Evolutionary conservation across 2,888 invertebrate genomes (phyloP).

Genomic region (Sylvicola fuscatus): DNA sequence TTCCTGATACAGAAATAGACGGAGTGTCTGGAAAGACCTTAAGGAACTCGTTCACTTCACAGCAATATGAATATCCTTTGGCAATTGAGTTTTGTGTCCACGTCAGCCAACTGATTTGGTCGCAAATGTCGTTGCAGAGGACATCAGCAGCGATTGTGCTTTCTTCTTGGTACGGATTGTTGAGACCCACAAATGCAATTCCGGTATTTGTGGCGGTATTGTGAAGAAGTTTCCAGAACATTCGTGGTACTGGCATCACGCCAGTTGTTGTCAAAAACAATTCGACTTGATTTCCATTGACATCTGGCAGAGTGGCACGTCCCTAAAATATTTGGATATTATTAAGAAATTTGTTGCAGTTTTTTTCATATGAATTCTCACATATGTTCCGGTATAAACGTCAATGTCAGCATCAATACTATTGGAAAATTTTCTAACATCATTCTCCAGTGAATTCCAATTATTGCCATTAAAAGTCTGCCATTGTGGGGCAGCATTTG

Average conservation of each 20-base stretch:
- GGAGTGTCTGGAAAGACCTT: conserved; percentile 4
- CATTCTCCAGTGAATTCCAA: conserved; percentile 19
- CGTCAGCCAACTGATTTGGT: conserved; percentile 14
- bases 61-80: conserved; percentile 20
- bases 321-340: conserved; percentile 9
- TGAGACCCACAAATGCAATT: conserved; percentile 23
- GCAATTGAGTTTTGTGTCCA: conserved; percentile 11
- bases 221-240: conserved; percentile 26
- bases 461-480: conserved; percentile 25
- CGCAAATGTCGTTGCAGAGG: conserved; percentile 15
- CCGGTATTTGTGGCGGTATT: conserved; percentile 16
- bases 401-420: conserved; percentile 9
- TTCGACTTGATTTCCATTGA: conserved; percentile 10
- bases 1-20: no score
- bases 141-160: conserved; percentile 9
- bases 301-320: conserved; percentile 17
- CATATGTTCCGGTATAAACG: conserved; percentile 21
- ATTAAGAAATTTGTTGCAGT: no score
- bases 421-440: conserved; percentile 13
- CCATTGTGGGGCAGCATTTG: conserved; percentile 35
- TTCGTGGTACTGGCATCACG: conserved; percentile 17
- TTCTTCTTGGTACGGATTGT: conserved; percentile 19
- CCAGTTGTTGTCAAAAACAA: conserved; percentile 15
- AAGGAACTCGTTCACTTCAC: conserved; percentile 16
- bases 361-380: not conserved